Conservation (phyloP, 2,888 invertebrate genomes). For the Phlogophora meticulosa region DNA sequence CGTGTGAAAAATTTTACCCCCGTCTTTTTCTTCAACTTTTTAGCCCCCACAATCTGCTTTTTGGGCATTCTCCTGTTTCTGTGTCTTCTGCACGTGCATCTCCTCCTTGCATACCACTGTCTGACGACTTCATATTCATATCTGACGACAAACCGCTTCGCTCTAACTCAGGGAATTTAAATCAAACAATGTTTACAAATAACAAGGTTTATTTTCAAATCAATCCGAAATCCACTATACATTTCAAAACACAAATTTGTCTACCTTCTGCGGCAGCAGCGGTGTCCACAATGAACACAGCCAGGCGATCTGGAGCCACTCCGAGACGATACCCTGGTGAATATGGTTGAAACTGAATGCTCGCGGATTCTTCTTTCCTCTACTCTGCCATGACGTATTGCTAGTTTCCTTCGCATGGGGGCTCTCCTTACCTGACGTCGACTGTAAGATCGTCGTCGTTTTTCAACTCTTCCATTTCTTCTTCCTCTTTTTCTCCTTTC, state of each 20-base stretch:
- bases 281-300: conserved; percentile 78
- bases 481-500: conserved; percentile 62
- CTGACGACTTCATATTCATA: conserved; percentile 41
- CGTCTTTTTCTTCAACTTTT: conserved; percentile 26
- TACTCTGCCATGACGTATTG: conserved; percentile 28
- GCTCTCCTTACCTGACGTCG: conserved; percentile 61
- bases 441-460: conserved; percentile 63
- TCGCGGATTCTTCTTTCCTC: conserved; percentile 60
- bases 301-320: conserved; percentile 54
- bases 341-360: conserved; percentile 72
- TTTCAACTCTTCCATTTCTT: conserved; percentile 69
- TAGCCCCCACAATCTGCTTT: conserved; percentile 31
- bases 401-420: conserved; percentile 60
- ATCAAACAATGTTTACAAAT: conserved; percentile 59
- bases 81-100: conserved; percentile 15
- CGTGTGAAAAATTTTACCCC: neutral
- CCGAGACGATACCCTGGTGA: conserved; percentile 69
- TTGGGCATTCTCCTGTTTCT: conserved; percentile 6
- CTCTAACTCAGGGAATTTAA: conserved; percentile 55
- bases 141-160: conserved; percentile 66
- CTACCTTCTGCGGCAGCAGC: conserved; percentile 83
- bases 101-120: conserved; percentile 25
- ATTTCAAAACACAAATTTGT: conserved; percentile 59
- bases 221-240: conserved; percentile 56
- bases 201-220: conserved; percentile 53